These are phyloP conservation scores for Sceloporus undulatus DNA, from an alignment of 2,113 vertebrate genomes.

Conservation along the genomic window DNA sequence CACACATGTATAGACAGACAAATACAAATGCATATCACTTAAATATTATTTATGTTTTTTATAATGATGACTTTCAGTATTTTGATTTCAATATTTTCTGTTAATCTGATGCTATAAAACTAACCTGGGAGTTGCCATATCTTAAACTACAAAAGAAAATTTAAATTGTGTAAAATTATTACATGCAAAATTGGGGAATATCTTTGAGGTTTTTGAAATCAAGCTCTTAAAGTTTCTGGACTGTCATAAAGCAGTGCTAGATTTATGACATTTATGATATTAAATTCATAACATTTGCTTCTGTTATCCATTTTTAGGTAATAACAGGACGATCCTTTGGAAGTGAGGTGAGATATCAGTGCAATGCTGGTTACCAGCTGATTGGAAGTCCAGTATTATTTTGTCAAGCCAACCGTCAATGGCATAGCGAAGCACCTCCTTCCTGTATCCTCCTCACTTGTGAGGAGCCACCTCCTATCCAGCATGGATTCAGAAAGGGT, in stretches of 20 bases:
- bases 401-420: constrained; percentile 94
- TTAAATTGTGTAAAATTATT: not conserved
- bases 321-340: constrained; percentile 84
- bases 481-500: constrained; percentile 84
- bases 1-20: not conserved
- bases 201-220: not conserved
- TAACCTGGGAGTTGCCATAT: not conserved
- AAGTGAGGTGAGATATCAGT: constrained; percentile 86
- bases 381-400: constrained; percentile 82
- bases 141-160: not conserved
- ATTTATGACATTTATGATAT: not conserved
- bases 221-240: not conserved
- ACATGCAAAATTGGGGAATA: not conserved
- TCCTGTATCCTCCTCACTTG: constrained; percentile 89
- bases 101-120: not conserved
- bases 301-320: constrained; percentile 73
- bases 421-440: constrained; percentile 87
- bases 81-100: not conserved
- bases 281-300: constrained; percentile 5
- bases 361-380: constrained; percentile 87
- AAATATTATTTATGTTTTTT: not conserved
- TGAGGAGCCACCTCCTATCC: constrained; percentile 85
- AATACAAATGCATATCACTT: not conserved
- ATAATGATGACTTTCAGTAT: not conserved
- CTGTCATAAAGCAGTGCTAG: not conserved